Percentiles rank a stretch among this genome's conserved stretches.
These are phyloP conservation scores for Sandelia bainsii DNA, from an alignment of 2,797 vertebrate species.

Conservation along the genomic window DNA sequence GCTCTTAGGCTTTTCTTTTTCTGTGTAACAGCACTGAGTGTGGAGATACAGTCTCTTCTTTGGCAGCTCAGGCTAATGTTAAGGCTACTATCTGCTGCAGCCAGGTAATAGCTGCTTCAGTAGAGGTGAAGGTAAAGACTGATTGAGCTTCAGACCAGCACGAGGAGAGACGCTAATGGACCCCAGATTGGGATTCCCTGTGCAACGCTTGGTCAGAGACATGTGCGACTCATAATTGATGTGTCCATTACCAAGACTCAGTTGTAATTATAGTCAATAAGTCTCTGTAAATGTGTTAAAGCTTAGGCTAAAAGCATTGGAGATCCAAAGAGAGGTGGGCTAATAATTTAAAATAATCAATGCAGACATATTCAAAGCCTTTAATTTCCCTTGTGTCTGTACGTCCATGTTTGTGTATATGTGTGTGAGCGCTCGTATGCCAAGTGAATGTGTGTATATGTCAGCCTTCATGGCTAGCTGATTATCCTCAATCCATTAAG, in stretches of 20 bases:
- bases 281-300: slow-evolving; percentile 99
- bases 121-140: slow-evolving; percentile 81
- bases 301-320: slow-evolving; percentile 99
- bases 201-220: slow-evolving; percentile 98
- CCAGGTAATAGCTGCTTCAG: slow-evolving; percentile 80
- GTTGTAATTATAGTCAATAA: slow-evolving; percentile 99
- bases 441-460: slow-evolving; percentile 81
- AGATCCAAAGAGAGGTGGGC: slow-evolving; percentile 99
- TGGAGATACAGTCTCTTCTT: slow-evolving; percentile 43
- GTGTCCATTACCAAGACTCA: slow-evolving; percentile 99
- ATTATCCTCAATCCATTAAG: slow-evolving; percentile 99
- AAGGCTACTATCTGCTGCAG: slow-evolving; percentile 75
- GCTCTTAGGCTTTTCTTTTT: slow-evolving; percentile 56
- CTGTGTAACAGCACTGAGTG: slow-evolving; percentile 17
- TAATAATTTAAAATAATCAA: slow-evolving; percentile 99
- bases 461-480: slow-evolving; percentile 91
- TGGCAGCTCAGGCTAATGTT: slow-evolving; percentile 71
- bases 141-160: slow-evolving; percentile 82
- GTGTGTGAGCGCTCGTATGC: slow-evolving; percentile 59
- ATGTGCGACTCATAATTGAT: slow-evolving; percentile 99
- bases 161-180: slow-evolving; percentile 94
- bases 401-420: slow-evolving; percentile 76
- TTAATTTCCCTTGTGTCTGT: slow-evolving; percentile 99
- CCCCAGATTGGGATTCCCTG: slow-evolving; percentile 97
- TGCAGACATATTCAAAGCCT: slow-evolving; percentile 98